Evolutionary conservation across 1,140 invertebrate genomes (phyloP), one percentile per base, ranked within the genome.

Genomic region (Steinernema khuongi): DNA sequence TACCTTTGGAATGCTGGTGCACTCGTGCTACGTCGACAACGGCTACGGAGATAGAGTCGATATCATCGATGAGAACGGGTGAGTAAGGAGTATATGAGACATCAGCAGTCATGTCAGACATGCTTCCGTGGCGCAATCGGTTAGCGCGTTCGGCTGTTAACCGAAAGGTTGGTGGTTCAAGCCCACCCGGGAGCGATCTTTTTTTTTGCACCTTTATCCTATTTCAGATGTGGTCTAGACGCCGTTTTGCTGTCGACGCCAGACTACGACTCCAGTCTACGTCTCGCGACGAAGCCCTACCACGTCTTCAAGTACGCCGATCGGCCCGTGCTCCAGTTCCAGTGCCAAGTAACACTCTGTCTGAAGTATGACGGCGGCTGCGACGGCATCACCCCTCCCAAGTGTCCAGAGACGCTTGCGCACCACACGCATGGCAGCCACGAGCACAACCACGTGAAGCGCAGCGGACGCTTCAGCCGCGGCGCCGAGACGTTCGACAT

Each of bases 221-320:
- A n/a, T 73, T 80, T 74, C 43, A 81, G 81, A 31, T 83, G 81
- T 66, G 82, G 82, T 11, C 32, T 84, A 29, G 81, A 83, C 68
- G 78, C 79, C 17, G 80, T 82, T 33, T 72, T 83, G 28, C 75
- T 83, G 14, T 76, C 73, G 30, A 85, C 84, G 19, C 83, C 83
- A 14, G 84, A 84, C 67, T 84, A 84, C 69, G 81, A 81, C 71
- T 43, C 33, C 17, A 78, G 31, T 28, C 72, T 84, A 11, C 74
- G 79, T 22, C 67, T 84, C 17, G 84, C 83, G 18, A 77, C 74
- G 1, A 85, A 81, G 68, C 78, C 77, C 0, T 83, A 81, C 74
- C 82, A 85, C 60, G 83, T 84, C 0, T 84, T 84, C 73, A 84
- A 84, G 68, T 84, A 85, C 75, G 83, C 83, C 0, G 83, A 84